Percentiles rank a stretch among this genome's conserved stretches.
Evolutionary conservation across 1,140 invertebrate species (phyloP).

Genomic region (Pemphigus obesinymphae): DNA sequence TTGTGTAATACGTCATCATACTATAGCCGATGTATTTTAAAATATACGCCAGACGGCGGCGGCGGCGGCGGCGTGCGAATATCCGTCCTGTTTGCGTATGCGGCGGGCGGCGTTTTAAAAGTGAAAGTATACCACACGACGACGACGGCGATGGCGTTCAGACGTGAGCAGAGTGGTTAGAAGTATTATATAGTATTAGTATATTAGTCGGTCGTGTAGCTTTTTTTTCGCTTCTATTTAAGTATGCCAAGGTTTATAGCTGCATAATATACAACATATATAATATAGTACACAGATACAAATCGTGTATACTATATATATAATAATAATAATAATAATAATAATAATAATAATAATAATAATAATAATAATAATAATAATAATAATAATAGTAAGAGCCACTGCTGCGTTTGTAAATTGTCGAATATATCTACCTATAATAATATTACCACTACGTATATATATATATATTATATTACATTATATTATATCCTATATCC

Average conservation of each 20-base stretch:
- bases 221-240: slow-evolving; percentile 20
- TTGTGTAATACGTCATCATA: slow-evolving; percentile 1
- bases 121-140: slow-evolving; percentile 25
- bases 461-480: no score
- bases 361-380: not conserved
- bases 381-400: not conserved
- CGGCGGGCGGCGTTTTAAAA: slow-evolving; percentile 7
- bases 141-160: not conserved
- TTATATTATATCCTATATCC: no score
- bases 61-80: slow-evolving; percentile 4
- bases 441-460: no score
- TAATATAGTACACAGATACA: not conserved
- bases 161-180: slow-evolving; percentile 16
- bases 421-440: not conserved
- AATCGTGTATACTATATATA: not conserved
- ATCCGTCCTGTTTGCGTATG: not conserved
- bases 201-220: slow-evolving; percentile 1
- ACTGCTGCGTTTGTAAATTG: not conserved
- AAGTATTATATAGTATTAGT: no score
- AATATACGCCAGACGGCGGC: not conserved
- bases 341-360: slow-evolving; percentile 10
- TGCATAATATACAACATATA: not conserved
- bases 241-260: slow-evolving; percentile 40
- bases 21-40: not conserved
- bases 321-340: not conserved